Conservation (phyloP, 2,888 invertebrate species). For the Pardosa pseudoannulata region DNA sequence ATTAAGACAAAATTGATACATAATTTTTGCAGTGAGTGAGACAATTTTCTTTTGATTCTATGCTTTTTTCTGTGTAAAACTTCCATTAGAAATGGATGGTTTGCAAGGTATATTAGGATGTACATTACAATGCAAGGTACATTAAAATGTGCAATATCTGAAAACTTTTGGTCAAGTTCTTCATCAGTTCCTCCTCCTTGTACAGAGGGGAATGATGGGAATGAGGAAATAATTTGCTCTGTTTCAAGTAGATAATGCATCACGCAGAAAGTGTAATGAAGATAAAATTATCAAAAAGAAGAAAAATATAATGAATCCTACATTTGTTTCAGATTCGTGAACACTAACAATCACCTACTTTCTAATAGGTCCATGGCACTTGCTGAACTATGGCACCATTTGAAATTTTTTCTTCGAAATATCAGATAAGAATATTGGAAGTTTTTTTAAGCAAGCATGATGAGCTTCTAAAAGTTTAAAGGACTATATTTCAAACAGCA, state of each 20-base stretch:
- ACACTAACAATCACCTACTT: not conserved
- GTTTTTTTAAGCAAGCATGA: not conserved
- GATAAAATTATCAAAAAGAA: conserved; percentile 3
- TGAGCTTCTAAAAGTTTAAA: not conserved
- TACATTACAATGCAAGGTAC: no score
- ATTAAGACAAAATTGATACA: no score
- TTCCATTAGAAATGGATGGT: conserved; percentile 6
- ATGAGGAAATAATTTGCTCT: not conserved
- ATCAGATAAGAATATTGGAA: not conserved
- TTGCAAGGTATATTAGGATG: no score
- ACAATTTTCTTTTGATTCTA: no score
- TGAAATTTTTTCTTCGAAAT: not conserved
- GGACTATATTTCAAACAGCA: not conserved
- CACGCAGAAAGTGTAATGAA: not conserved
- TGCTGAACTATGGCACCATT: not conserved
- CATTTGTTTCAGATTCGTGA: not conserved
- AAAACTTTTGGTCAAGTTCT: not conserved
- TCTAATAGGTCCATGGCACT: not conserved
- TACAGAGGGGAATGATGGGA: not conserved
- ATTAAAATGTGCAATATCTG: not conserved
- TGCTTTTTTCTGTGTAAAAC: no score
- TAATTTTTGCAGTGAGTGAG: no score
- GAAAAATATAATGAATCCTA: conserved; percentile 5
- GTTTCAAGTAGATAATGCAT: not conserved
- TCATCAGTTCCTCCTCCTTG: not conserved